Base-by-base conservation (phyloP, 2,797 vertebrate genomes). In the Sylvilagus floridanus region DNA sequence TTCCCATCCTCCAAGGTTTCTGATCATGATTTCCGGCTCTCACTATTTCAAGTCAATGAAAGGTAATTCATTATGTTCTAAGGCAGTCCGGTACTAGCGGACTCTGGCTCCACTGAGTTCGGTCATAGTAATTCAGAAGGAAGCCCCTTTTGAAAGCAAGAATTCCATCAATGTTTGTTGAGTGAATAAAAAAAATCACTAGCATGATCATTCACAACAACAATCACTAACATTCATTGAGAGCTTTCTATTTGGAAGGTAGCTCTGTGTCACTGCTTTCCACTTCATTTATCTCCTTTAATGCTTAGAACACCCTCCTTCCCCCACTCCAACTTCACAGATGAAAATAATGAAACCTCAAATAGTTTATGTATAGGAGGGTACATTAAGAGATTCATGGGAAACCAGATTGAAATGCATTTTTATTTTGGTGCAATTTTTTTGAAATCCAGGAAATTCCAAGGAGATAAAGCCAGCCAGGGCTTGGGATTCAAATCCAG, bases 31-130 rank as follows among this genome's bases (percentile, higher is more conserved):
- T 77, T 93, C 37, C 66, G 47, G 8, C 60, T 84, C 2, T 47
- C 72, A 82, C 13, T 60, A 84, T 91, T 76, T 96, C 50, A 91
- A 86, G 32, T 3, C 37, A 84, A 69, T 8, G 87, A 93, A 52
- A 84, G 54, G 79, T 81, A 57, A 73, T 86, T 65, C 54, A 28
- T 32, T 66, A 57, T 71, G 5, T 63, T 60, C 54, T 88, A 78
- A 91, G 13, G 11, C 26, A 75, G 30, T 57, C 21, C 50, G 16
- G 9, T 69, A 84, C 19, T n/a, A 50, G 85, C 12, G 81, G 78
- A 81, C 13, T 52, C 42, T 63, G 65, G 66, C 22, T 75, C 22
- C 77, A 90, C 62, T 28, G 8, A 88, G 89, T 19, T 68, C 63
- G 95, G 35, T 1, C 52, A 88, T 0, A 76, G 77, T 54, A 75